Evolutionary conservation across 2,888 invertebrate genomes (phyloP), one percentile per base, ranked within the genome.

Genomic region (Cephalotes varians): DNA sequence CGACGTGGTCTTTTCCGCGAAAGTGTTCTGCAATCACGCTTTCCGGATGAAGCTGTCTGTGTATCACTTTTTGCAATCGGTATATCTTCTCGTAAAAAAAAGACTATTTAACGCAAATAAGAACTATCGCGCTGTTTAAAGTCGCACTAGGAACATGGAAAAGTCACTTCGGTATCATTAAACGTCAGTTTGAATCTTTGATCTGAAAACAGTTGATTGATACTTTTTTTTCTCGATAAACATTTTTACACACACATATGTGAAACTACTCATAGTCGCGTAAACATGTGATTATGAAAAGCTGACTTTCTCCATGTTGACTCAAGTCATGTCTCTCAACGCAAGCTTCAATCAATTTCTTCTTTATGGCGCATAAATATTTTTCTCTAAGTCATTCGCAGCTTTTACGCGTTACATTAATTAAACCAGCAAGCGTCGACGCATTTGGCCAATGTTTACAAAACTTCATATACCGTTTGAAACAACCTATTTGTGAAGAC

Each of bases 1-100:
- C 40, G n/a, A 76, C 64, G 72, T 74, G 25, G 49, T 31, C 81
- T 72, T 82, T 84, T 83, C 84, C 67, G 72, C 83, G 85, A 84
- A 89, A 77, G 56, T 82, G 69, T 54, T 37, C 28, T 21, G 31
- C 3, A 47, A 40, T 77, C 37, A n/a, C 74, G 9, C 25, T 6
- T 31, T 62, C 69, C 34, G 44, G 12, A 10, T 51, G 15, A 65
- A 51, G 18, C 51, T 21, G n/a, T 25, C 25, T 10, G 60, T 44
- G 25, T n/a, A 7, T 28, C 15, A n/a, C 44, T 64, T 25, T 6
- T n/a, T 15, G 15, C 64, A 40, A 40, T 40, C 40, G 3, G 12
- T 12, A 40, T 40, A 40, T 15, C 40, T 74, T 62, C 47, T 49
- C 12, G 34, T 12, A 18, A 73, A 73, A n/a, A n/a, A n/a, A n/a